Evolutionary conservation across 2,113 vertebrate genomes (phyloP).

Genomic region (Odocoileus virginianus): DNA sequence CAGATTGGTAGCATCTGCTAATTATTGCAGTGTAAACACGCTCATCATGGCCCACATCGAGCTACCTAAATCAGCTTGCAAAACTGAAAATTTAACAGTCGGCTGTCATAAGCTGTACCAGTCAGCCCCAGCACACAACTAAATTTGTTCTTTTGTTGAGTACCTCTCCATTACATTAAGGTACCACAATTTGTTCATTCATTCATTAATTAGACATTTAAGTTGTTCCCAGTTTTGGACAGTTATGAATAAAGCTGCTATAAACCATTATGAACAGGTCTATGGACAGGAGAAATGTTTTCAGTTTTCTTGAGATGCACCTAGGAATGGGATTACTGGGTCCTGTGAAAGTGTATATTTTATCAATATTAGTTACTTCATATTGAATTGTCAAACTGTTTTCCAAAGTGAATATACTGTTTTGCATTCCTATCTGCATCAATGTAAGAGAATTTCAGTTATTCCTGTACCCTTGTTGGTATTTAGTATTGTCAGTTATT

Average conservation of each 20-base stretch:
- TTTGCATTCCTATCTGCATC: neutral
- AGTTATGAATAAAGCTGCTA: neutral
- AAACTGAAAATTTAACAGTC: neutral
- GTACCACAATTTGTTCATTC: neutral
- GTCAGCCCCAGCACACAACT: neutral
- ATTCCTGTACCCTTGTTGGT: neutral
- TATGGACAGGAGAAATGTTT: neutral
- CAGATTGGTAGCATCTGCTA: neutral
- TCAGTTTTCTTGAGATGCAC: conserved; percentile 7
- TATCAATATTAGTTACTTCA: neutral
- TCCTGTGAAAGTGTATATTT: neutral
- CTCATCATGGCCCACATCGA: neutral
- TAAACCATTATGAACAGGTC: neutral
- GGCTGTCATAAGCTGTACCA: neutral
- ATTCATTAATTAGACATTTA: neutral
- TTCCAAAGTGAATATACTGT: neutral
- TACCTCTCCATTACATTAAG: neutral
- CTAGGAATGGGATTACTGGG: neutral
- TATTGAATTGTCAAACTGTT: neutral
- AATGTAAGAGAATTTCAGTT: neutral
- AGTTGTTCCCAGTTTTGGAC: neutral
- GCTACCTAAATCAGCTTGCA: neutral
- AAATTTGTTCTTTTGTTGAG: neutral
- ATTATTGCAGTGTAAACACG: neutral
- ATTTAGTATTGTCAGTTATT: neutral